phyloP scores from a whole-genome alignment of 23 tunicate genomes.

The Styela plicata region DNA sequence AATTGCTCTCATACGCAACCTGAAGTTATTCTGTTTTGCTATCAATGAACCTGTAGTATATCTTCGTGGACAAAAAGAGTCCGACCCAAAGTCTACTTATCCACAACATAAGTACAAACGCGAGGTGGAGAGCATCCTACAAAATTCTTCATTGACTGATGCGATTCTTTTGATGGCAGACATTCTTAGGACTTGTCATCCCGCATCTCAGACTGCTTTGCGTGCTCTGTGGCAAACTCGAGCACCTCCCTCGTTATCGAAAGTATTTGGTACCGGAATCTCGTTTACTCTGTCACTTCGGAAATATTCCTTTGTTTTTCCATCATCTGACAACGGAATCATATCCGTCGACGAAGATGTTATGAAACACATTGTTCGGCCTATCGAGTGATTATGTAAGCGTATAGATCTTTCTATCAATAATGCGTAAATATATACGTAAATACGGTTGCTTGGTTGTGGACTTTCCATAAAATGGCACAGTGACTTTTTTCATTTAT shows the following conservation, averaged over 20 bases:
- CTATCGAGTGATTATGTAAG: not conserved
- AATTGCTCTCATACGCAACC: conserved; percentile 37
- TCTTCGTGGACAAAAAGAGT: conserved; percentile 19
- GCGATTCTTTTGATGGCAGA: conserved; percentile 49
- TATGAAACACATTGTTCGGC: not conserved
- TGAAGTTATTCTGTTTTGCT: conserved; percentile 36
- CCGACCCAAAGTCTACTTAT: not conserved
- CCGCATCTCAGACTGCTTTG: conserved; percentile 19
- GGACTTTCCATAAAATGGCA: too few species aligned
- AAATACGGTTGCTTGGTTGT: too few species aligned
- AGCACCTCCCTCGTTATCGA: conserved; percentile 7
- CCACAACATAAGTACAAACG: not conserved
- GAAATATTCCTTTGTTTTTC: conserved; percentile 40
- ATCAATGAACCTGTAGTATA: conserved; percentile 14
- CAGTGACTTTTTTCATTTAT: too few species aligned
- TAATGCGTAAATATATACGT: too few species aligned
- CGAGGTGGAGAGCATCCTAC: conserved; percentile 10
- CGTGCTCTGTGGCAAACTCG: conserved; percentile 37
- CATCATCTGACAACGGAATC: conserved; percentile 25
- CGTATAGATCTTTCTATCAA: too few species aligned
- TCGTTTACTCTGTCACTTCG: conserved; percentile 45
- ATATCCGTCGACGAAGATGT: conserved; percentile 35
- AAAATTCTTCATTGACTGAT: not conserved
- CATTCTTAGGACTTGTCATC: conserved; percentile 21
- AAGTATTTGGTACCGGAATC: conserved; percentile 60